phyloP scores from a whole-genome alignment of 2,888 invertebrate species.

The Cantharis rustica region DNA sequence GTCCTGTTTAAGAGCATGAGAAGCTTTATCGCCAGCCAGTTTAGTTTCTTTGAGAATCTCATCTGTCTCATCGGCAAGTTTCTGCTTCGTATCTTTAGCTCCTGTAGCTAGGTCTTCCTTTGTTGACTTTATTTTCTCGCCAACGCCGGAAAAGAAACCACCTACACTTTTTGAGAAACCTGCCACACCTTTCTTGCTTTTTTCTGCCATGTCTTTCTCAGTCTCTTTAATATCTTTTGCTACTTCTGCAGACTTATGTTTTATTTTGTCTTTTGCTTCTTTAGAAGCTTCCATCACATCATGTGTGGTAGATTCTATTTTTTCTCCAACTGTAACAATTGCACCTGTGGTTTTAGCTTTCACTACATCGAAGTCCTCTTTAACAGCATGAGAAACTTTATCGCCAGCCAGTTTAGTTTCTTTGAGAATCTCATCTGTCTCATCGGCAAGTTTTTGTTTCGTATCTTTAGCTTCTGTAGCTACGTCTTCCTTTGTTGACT shows the following conservation, averaged over 20 bases:
- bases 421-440: neutral
- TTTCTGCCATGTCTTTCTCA: too few species aligned
- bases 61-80: neutral
- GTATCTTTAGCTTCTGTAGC: too few species aligned
- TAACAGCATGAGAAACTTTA: too few species aligned
- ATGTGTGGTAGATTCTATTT: neutral
- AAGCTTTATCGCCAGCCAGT: neutral
- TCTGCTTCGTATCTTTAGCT: conserved; percentile 7
- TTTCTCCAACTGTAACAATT: neutral
- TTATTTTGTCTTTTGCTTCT: conserved; percentile 13
- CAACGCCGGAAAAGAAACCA: too few species aligned
- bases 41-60: neutral
- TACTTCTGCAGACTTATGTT: too few species aligned
- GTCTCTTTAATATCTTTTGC: too few species aligned
- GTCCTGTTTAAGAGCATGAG: neutral
- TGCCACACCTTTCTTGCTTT: too few species aligned
- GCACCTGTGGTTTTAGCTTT: too few species aligned
- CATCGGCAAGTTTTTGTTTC: conserved; percentile 6
- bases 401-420: too few species aligned
- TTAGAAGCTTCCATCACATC: conserved; percentile 22
- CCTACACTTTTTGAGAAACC: too few species aligned
- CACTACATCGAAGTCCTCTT: too few species aligned
- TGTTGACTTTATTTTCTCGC: neutral
- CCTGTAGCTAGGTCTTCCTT: neutral
- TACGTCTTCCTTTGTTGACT: neutral